Evolutionary conservation across 2,888 invertebrate genomes (phyloP), one percentile per base, ranked within the genome.

Genomic region (Temnothorax ravouxi): DNA sequence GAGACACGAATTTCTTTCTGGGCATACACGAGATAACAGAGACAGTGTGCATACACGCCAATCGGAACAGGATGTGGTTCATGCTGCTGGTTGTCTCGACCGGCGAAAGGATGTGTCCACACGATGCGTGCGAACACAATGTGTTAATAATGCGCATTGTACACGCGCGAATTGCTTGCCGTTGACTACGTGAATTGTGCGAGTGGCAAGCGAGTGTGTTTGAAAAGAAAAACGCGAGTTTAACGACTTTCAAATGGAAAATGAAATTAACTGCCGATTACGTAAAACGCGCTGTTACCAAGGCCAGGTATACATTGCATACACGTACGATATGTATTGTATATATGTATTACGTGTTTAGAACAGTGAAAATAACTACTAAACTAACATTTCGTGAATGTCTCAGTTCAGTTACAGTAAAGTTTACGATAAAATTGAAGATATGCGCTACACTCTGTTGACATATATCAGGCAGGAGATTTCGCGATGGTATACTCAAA

Each of bases 31-130:
- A 67, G 79, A 79, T 79, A 79, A 61, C 47, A 52, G n/a, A 66
- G 52, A 11, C 61, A 38, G 15, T 2, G 44, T 15, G n/a, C 54
- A 71, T 52, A 59, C 47, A 18, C 38, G 18, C 59, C 47, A 79
- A 71, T 79, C 71, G 47, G 34, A 59, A 80, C 72, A 80, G 79
- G 79, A 80, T 80, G 79, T 56, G 72, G 59, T 25, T 71, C 47
- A 59, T 59, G 79, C 69, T 59, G 79, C 59, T 44, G 79, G 79
- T 61, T 72, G 79, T 71, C 67, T 62, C 72, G 52, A 21, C n/a
- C 29, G 76, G 5, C 25, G 11, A 79, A 80, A 80, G 71, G 69
- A 80, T 71, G 54, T 50, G 59, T 72, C 47, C 71, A 72, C 76
- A 76, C 25, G 38, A n/a, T 47, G 47, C 72, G 59, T 80, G 72